phyloP scores from a whole-genome alignment of 2,797 vertebrate species.

The Bradypodion pumilum region DNA sequence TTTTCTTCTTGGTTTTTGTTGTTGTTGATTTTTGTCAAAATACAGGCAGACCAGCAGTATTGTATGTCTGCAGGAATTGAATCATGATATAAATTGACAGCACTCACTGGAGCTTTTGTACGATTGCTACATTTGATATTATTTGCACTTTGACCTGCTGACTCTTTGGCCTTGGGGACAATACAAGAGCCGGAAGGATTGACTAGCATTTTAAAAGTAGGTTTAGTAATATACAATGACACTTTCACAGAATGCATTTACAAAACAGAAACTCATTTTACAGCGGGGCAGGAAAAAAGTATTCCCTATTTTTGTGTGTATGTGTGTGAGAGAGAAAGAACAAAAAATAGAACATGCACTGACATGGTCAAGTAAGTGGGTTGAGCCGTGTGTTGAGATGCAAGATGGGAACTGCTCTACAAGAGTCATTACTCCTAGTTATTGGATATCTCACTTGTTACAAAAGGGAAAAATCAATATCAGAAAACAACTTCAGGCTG shows the following conservation, averaged over 20 bases:
- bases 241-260: constrained; percentile 18
- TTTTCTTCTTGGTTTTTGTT: not conserved
- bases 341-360: not conserved
- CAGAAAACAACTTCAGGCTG: constrained; percentile 37
- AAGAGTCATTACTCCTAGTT: constrained; percentile 42
- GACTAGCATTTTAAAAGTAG: constrained; percentile 33
- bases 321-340: not conserved
- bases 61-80: not conserved
- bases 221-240: not conserved
- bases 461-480: constrained; percentile 40
- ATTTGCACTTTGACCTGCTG: constrained; percentile 31
- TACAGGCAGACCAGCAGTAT: not conserved
- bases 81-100: not conserved
- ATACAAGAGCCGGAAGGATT: not conserved
- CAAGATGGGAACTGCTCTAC: constrained; percentile 16
- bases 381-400: constrained; percentile 17
- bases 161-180: constrained; percentile 15
- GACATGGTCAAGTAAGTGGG: not conserved
- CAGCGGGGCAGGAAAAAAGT: constrained; percentile 17
- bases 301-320: constrained; percentile 4
- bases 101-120: not conserved
- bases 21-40: not conserved
- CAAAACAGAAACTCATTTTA: not conserved
- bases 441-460: constrained; percentile 39
- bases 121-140: not conserved